These are phyloP conservation scores for Tylochromis polylepis DNA, from an alignment of 2,113 vertebrate species.

Conservation along the genomic window DNA sequence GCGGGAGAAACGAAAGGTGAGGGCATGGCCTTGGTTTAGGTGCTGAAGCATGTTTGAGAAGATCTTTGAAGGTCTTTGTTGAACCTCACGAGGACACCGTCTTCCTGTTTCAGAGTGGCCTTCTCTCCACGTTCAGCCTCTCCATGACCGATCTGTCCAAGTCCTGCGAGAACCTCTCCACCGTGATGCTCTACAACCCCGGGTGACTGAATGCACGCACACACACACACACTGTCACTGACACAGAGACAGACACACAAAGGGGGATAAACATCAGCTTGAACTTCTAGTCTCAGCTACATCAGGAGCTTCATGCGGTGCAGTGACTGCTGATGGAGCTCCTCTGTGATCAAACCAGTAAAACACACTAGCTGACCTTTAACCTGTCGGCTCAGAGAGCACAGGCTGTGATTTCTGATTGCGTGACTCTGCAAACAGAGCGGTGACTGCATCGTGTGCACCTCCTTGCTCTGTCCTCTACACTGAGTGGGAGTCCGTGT, in stretches of 20 bases:
- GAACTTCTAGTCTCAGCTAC: neutral
- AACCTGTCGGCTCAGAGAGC: accelerated
- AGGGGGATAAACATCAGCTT: neutral
- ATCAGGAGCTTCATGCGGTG: neutral
- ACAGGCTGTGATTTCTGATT: neutral
- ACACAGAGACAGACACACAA: no score
- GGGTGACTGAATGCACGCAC: slow-evolving; percentile 75
- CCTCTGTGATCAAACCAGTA: neutral
- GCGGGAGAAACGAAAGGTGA: slow-evolving; percentile 95
- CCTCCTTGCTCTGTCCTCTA: neutral
- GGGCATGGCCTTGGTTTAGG: neutral
- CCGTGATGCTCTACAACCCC: slow-evolving; percentile 96
- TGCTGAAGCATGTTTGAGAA: neutral
- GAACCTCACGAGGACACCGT: neutral
- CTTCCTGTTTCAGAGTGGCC: slow-evolving; percentile 57
- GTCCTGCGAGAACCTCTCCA: slow-evolving; percentile 93
- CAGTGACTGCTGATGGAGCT: neutral
- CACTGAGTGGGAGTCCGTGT: neutral
- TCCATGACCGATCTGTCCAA: slow-evolving; percentile 96
- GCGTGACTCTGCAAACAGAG: neutral
- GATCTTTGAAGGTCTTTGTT: neutral
- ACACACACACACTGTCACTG: accelerated
- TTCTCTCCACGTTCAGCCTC: slow-evolving; percentile 88
- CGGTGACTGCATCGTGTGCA: accelerated
- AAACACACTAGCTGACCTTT: neutral